Conservation (phyloP, 2,888 invertebrate genomes). For the Napeogenes inachia region DNA sequence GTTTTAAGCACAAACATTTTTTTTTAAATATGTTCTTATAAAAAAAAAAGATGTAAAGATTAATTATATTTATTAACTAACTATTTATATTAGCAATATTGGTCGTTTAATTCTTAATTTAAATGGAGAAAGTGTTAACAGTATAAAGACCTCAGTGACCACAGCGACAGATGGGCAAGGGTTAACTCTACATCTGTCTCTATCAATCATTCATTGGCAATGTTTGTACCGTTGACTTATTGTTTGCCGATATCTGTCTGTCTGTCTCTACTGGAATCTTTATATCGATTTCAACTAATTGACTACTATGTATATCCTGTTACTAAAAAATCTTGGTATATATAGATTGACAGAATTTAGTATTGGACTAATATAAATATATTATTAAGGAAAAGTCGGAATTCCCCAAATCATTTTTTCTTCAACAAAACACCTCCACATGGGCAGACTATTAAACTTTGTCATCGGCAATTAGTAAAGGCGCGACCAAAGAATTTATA, state of each 20-base stretch:
- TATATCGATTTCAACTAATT: conserved; percentile 9
- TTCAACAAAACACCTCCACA: conserved; percentile 53
- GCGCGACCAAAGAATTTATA: conserved; percentile 67
- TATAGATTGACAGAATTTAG: too few relatives aligned
- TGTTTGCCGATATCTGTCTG: conserved; percentile 55
- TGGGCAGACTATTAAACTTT: conserved; percentile 69
- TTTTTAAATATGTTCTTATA: background rate
- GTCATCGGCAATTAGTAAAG: conserved; percentile 73
- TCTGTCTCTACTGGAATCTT: conserved; percentile 26
- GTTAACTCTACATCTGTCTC: conserved; percentile 68
- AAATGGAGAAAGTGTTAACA: conserved; percentile 38
- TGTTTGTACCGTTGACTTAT: conserved; percentile 62
- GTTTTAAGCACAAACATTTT: conserved; percentile 12
- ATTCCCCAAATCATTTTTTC: conserved; percentile 25
- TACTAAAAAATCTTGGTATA: too few relatives aligned
- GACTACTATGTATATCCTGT: background rate
- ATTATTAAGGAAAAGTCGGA: background rate
- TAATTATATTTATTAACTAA: too few relatives aligned
- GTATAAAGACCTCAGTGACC: conserved; percentile 46
- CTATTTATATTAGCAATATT: too few relatives aligned
- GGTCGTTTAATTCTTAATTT: conserved; percentile 20
- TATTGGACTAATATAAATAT: too few relatives aligned
- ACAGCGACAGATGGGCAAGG: conserved; percentile 69
- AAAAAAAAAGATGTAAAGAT: too few relatives aligned
- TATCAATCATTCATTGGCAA: conserved; percentile 70